A percentile compares a stretch with the other conserved stretches of the same genome.
Conservation (phyloP, 2,888 invertebrate genomes). For the Hedychridium roseum region DNA sequence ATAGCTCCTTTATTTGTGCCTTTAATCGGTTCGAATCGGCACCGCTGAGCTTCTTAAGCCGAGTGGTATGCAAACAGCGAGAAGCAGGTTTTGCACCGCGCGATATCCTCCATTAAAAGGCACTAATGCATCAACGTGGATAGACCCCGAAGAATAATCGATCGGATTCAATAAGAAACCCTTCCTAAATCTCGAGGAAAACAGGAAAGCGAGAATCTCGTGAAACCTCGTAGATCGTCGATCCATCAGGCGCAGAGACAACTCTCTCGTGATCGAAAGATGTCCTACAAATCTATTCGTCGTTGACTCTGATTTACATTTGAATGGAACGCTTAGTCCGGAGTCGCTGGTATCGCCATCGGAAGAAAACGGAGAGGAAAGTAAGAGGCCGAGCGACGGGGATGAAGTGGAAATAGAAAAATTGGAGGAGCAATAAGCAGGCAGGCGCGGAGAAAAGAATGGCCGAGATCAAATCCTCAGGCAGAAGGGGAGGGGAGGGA, state of each 20-base stretch:
- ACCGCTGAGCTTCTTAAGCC: constrained; percentile 5
- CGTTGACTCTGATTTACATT: constrained; percentile 45
- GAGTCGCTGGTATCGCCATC: background rate
- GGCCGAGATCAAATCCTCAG: background rate
- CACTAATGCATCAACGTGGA: too few relatives aligned
- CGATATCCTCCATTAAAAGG: constrained; percentile 2
- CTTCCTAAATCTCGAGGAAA: background rate
- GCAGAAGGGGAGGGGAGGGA: constrained; percentile 7
- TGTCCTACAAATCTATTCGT: constrained; percentile 25
- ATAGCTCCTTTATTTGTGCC: constrained; percentile 25
- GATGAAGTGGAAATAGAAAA: background rate
- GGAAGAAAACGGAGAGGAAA: constrained; percentile 7
- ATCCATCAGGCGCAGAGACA: constrained; percentile 16
- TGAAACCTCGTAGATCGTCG: constrained; percentile 22
- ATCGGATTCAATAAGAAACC: too few relatives aligned
- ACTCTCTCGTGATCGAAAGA: constrained; percentile 28
- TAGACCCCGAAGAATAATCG: too few relatives aligned
- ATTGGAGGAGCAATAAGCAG: background rate
- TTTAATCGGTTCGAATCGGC: constrained; percentile 37
- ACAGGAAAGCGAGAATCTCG: background rate
- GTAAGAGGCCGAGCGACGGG: constrained; percentile 4
- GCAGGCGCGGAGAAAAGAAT: background rate
- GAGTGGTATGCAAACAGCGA: constrained; percentile 7
- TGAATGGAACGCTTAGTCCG: constrained; percentile 28
- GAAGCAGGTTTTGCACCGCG: background rate